Conservation (phyloP, 2,888 invertebrate species). For the Caenorhabditis afra region DNA sequence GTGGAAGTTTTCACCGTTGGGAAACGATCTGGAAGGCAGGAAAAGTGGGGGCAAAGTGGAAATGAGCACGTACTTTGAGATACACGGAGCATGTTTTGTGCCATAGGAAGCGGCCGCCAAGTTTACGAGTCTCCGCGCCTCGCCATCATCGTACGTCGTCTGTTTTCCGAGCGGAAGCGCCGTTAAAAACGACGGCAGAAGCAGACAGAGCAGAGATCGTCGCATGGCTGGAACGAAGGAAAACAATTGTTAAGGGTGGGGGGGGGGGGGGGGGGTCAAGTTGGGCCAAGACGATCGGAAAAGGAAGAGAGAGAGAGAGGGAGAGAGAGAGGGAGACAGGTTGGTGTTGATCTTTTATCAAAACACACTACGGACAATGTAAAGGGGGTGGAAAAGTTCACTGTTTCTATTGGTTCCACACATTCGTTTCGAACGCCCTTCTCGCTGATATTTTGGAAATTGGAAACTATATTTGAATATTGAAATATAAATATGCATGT, state of each 20-base stretch:
- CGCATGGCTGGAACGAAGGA: not conserved
- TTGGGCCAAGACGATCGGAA: conserved; percentile 1
- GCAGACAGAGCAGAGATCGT: conserved; percentile 7
- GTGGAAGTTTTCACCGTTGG: conserved; percentile 54
- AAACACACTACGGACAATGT: conserved; percentile 17
- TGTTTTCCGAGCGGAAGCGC: conserved; percentile 59
- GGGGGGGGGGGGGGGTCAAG: conserved; percentile 8
- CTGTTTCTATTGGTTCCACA: too few relatives aligned
- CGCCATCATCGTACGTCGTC: conserved; percentile 70
- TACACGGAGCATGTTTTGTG: conserved; percentile 66
- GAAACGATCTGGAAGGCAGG: conserved; percentile 40
- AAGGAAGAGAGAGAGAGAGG: conserved; percentile 1
- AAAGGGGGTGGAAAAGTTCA: too few relatives aligned
- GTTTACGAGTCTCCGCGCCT: conserved; percentile 69
- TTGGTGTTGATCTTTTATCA: conserved; percentile 52
- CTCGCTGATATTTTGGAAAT: too few relatives aligned
- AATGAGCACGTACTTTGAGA: conserved; percentile 67
- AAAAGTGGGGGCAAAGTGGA: too few relatives aligned
- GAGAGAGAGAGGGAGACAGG: not conserved
- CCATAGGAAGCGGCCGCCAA: conserved; percentile 76
- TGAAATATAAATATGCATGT: too few relatives aligned
- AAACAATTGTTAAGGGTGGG: not conserved
- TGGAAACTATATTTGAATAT: too few relatives aligned
- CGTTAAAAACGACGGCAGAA: too few relatives aligned
- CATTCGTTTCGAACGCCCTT: too few relatives aligned